These are phyloP conservation scores for Gila robusta DNA, from an alignment of 2,797 vertebrate genomes.

Conservation along the genomic window DNA sequence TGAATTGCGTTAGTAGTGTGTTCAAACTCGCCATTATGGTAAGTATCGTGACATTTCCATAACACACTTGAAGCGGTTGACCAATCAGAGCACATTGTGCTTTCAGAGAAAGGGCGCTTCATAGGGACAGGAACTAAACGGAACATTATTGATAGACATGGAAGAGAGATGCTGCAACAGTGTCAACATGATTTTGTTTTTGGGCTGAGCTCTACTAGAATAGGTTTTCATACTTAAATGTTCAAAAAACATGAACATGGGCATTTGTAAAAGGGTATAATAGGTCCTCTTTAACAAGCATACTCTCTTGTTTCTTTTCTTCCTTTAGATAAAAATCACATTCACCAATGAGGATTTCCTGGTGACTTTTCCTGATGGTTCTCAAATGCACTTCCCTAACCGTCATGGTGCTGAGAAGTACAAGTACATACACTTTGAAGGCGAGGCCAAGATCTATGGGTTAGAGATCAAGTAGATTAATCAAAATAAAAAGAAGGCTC, in stretches of 20 bases:
- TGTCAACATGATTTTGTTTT: background rate
- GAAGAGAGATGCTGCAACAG: background rate
- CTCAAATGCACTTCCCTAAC: conserved; percentile 77
- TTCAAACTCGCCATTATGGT: background rate
- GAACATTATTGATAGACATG: background rate
- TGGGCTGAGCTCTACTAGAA: too few relatives aligned
- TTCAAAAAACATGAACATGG: background rate
- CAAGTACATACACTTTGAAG: conserved; percentile 65
- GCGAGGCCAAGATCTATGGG: conserved; percentile 65
- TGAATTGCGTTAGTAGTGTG: too few relatives aligned
- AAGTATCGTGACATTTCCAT: background rate
- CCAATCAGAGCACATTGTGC: background rate
- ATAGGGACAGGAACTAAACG: background rate
- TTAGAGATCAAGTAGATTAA: conserved; percentile 74
- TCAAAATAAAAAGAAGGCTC: background rate
- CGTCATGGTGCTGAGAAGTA: conserved; percentile 76
- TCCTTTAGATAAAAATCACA: conserved; percentile 69
- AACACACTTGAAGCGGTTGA: background rate
- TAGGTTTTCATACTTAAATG: too few relatives aligned
- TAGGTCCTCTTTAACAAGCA: background rate
- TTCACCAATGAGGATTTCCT: conserved; percentile 75
- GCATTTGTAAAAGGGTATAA: too few relatives aligned
- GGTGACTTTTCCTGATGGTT: conserved; percentile 74
- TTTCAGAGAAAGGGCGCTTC: background rate
- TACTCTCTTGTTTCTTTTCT: background rate